These are phyloP conservation scores for Phalera bucephala DNA, from an alignment of 2,888 invertebrate genomes.

Conservation along the genomic window DNA sequence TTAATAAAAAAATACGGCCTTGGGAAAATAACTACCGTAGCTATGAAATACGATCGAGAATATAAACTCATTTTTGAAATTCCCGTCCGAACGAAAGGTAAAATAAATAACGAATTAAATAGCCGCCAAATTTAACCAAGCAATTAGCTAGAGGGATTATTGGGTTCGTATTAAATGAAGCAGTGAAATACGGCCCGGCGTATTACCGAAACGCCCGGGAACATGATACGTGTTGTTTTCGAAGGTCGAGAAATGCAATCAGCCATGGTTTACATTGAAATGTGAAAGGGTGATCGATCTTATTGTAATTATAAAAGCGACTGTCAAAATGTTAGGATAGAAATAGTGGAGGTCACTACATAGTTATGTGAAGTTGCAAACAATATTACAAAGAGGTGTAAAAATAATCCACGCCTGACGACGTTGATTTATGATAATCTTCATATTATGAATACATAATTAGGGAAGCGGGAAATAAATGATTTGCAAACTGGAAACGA, in stretches of 20 bases:
- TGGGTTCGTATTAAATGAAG: constrained; percentile 44
- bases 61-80: constrained; percentile 3
- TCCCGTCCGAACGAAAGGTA: constrained; percentile 6
- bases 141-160: constrained; percentile 55
- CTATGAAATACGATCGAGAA: too few relatives aligned
- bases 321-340: constrained; percentile 21
- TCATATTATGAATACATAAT: constrained; percentile 13
- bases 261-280: constrained; percentile 40
- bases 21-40: too few relatives aligned
- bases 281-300: constrained; percentile 46
- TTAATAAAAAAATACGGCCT: too few relatives aligned
- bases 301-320: constrained; percentile 29
- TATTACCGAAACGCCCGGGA: constrained; percentile 47
- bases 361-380: constrained; percentile 7
- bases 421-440: constrained; percentile 17
- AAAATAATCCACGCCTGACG: constrained; percentile 7
- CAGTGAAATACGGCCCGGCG: constrained; percentile 40
- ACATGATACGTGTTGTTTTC: constrained; percentile 41
- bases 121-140: constrained; percentile 49
- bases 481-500: constrained; percentile 20
- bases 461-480: constrained; percentile 29
- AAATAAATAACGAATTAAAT: constrained; percentile 51
- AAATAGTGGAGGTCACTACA: constrained; percentile 15
- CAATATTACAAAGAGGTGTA: constrained; percentile 1
- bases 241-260: constrained; percentile 43